A percentile compares a stretch with the other conserved stretches of the same genome.
phyloP scores from a whole-genome alignment of 2,888 invertebrate genomes.

The Lordiphosa andalusiaca region DNA sequence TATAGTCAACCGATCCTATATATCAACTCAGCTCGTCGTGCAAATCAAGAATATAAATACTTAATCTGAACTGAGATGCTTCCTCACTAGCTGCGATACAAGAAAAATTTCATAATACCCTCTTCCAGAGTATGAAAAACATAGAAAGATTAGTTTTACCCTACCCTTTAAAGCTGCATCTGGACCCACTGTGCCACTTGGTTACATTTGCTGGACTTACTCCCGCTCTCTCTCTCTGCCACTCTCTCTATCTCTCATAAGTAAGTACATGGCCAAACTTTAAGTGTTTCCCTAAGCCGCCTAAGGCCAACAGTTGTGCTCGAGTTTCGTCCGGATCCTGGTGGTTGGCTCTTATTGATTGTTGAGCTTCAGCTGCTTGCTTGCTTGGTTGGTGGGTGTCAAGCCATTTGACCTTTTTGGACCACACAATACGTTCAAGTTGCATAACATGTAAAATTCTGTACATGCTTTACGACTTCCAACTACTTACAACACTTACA shows the following conservation, averaged over 20 bases:
- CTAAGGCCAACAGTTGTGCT: slow-evolving; percentile 24
- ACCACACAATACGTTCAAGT: slow-evolving; percentile 48
- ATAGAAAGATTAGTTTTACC: too few relatives aligned
- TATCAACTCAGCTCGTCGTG: too few relatives aligned
- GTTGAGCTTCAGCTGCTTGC: slow-evolving; percentile 5
- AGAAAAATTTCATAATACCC: too few relatives aligned
- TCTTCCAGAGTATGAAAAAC: too few relatives aligned
- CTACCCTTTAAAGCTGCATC: too few relatives aligned
- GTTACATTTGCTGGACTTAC: slow-evolving; percentile 9
- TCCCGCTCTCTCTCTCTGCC: neutral
- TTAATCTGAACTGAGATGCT: too few relatives aligned
- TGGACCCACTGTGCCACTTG: slow-evolving; percentile 10
- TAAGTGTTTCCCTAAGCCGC: slow-evolving; percentile 34
- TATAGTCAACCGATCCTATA: too few relatives aligned
- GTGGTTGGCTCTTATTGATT: slow-evolving; percentile 24
- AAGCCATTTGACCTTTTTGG: slow-evolving; percentile 31
- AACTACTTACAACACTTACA: neutral
- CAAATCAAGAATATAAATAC: too few relatives aligned
- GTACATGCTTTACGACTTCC: slow-evolving; percentile 35
- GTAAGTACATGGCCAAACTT: slow-evolving; percentile 14
- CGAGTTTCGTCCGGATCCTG: slow-evolving; percentile 11
- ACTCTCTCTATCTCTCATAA: neutral
- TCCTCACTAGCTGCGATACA: too few relatives aligned
- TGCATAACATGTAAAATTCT: slow-evolving; percentile 56
- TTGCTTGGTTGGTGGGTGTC: slow-evolving; percentile 2